Conservation (phyloP, 2,888 invertebrate species). For the Heliconius sara region DNA sequence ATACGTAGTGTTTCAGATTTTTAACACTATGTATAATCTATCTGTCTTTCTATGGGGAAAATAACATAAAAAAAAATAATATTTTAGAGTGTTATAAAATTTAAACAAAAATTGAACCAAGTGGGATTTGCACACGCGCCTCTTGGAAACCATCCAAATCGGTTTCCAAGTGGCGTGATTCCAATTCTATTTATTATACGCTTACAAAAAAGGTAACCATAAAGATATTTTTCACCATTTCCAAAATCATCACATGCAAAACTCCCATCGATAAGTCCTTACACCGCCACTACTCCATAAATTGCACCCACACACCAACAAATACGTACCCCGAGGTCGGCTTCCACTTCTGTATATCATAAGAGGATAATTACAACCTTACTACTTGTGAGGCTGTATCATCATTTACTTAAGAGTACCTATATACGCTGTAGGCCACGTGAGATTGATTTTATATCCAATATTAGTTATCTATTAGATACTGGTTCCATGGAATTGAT, state of each 20-base stretch:
- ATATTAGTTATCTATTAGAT: conserved; percentile 37
- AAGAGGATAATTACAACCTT: conserved; percentile 66
- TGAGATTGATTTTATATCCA: conserved; percentile 32
- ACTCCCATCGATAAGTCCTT: no score
- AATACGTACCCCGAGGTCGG: conserved; percentile 55
- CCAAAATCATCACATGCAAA: no score
- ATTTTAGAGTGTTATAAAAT: no score
- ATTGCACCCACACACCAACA: conserved; percentile 39
- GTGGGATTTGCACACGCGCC: no score
- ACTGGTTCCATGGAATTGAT: conserved; percentile 25
- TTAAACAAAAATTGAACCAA: no score
- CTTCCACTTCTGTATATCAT: conserved; percentile 63
- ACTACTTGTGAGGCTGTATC: conserved; percentile 56
- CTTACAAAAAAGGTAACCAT: background rate
- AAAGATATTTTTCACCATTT: background rate
- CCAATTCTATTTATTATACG: no score
- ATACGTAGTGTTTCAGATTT: no score
- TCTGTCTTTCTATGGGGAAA: background rate
- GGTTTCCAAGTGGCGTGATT: no score
- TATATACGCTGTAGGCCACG: conserved; percentile 36
- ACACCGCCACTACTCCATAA: background rate
- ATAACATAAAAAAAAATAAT: background rate
- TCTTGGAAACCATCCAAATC: no score
- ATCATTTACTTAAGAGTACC: conserved; percentile 49
- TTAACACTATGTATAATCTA: no score